phyloP scores from a whole-genome alignment of 2,888 invertebrate genomes.

The Cerceris ruficornis region DNA sequence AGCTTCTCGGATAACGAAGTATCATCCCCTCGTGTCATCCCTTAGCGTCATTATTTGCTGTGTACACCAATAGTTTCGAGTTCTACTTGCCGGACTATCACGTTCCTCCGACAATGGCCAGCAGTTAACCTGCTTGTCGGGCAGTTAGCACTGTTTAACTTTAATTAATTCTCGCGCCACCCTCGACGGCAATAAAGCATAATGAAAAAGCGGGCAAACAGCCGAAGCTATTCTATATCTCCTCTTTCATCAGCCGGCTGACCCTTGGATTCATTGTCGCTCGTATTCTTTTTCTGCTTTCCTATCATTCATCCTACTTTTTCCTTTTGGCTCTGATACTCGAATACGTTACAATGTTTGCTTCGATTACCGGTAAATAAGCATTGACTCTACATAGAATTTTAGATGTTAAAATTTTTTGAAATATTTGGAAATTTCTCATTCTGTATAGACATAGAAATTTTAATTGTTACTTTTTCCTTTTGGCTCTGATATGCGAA shows the following conservation, averaged over 20 bases:
- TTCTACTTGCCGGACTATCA: conserved; percentile 15
- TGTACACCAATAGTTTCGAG: not conserved
- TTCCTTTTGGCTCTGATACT: too few species aligned
- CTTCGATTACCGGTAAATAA: too few species aligned
- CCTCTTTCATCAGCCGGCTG: conserved; percentile 44
- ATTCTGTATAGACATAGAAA: too few species aligned
- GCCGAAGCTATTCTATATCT: conserved; percentile 28
- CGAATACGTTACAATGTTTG: too few species aligned
- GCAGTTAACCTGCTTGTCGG: conserved; percentile 71
- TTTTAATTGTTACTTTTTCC: too few species aligned
- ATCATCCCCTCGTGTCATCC: not conserved
- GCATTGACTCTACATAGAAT: too few species aligned
- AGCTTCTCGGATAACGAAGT: conserved; percentile 16
- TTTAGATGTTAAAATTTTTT: too few species aligned
- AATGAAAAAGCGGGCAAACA: conserved; percentile 75
- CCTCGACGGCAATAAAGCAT: conserved; percentile 67
- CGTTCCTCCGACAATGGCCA: conserved; percentile 58
- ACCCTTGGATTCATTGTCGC: conserved; percentile 4
- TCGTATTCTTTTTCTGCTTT: not conserved
- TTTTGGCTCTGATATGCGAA: too few species aligned
- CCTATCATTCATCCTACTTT: too few species aligned
- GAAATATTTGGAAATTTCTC: too few species aligned
- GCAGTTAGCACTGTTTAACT: conserved; percentile 75
- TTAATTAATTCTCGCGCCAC: conserved; percentile 73
- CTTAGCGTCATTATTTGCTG: conserved; percentile 26